These are phyloP conservation scores for Mythimna ferrago DNA, from an alignment of 2,888 invertebrate genomes.

Conservation along the genomic window DNA sequence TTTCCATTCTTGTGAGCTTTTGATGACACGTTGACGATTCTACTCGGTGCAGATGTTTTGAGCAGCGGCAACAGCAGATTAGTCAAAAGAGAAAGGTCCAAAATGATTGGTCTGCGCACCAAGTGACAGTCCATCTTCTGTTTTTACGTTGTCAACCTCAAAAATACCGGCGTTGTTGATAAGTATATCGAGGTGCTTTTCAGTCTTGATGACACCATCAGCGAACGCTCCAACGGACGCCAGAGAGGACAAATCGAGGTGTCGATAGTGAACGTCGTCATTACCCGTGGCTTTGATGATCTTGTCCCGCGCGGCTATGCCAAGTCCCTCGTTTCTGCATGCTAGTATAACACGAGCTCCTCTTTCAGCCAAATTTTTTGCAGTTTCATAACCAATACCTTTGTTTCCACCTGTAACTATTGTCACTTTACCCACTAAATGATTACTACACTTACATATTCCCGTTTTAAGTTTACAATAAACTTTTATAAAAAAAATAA, in stretches of 20 bases:
- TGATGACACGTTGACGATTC: conserved; percentile 83
- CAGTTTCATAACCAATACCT: conserved; percentile 95
- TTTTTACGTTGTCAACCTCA: conserved; percentile 80
- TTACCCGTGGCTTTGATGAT: conserved; percentile 76
- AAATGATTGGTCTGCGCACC: conserved; percentile 91
- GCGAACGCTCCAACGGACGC: conserved; percentile 91
- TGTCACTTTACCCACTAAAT: conserved; percentile 95
- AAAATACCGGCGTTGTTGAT: conserved; percentile 91
- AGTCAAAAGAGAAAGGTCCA: conserved; percentile 92
- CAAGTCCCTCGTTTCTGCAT: conserved; percentile 93
- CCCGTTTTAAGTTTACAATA: conserved; percentile 74
- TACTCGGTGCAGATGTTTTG: conserved; percentile 80
- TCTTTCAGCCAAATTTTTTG: conserved; percentile 92
- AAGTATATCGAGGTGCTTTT: conserved; percentile 90
- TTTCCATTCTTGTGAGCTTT: conserved; percentile 70
- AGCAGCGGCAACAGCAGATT: conserved; percentile 89
- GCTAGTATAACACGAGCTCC: conserved; percentile 95
- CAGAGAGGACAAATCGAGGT: conserved; percentile 89
- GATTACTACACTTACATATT: conserved; percentile 75
- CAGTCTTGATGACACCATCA: conserved; percentile 87
- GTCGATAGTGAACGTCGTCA: conserved; percentile 77
- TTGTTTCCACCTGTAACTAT: conserved; percentile 96
- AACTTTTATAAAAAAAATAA: conserved; percentile 57
- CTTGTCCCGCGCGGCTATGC: conserved; percentile 87
- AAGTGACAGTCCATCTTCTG: conserved; percentile 91